Percentiles rank a stretch among this genome's conserved stretches.
Conservation (phyloP, 2,888 invertebrate species). For the Hetaerina titia region DNA sequence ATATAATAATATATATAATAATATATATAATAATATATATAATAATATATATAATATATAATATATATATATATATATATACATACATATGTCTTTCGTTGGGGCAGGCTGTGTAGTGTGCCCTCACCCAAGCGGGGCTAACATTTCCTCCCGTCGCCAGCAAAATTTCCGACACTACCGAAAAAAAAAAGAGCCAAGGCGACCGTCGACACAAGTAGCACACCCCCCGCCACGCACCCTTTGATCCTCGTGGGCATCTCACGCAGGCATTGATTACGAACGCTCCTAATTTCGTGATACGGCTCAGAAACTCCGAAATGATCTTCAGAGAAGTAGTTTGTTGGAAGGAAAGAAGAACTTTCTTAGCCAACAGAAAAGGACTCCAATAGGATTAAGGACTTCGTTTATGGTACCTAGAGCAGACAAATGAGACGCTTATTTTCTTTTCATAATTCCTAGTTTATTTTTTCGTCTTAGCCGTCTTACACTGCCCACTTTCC, state of each 20-base stretch:
- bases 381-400: not conserved
- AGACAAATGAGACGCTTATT: not conserved
- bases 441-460: not conserved
- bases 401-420: not conserved
- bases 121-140: not conserved
- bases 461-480: not conserved
- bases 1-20: too few relatives aligned
- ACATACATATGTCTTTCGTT: too few relatives aligned
- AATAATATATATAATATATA: too few relatives aligned
- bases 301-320: not conserved
- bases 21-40: too few relatives aligned
- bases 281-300: not conserved
- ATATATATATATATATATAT: too few relatives aligned
- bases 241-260: not conserved
- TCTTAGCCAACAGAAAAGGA: not conserved
- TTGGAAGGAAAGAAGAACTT: not conserved
- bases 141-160: not conserved
- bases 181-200: not conserved
- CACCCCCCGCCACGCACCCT: not conserved
- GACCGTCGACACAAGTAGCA: too few relatives aligned
- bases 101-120: too few relatives aligned
- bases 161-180: not conserved
- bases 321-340: not conserved
- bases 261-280: not conserved
- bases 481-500: not conserved